Evolutionary conservation across 2,888 invertebrate genomes (phyloP).

Genomic region (Chironomus riparius): DNA sequence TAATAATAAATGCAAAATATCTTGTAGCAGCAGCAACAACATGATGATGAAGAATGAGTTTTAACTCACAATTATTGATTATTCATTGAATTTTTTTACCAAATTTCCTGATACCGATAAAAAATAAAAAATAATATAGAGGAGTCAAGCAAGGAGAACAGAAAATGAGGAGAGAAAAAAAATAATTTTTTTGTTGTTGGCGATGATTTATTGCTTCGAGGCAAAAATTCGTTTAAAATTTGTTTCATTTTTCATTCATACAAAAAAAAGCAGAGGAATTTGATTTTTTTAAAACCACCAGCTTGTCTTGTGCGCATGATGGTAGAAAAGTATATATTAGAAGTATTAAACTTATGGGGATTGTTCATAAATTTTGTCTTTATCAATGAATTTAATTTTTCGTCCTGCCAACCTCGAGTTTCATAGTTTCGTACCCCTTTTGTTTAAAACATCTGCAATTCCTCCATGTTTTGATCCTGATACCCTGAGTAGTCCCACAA

Average conservation of each 20-base stretch:
- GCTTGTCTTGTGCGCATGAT: slow-evolving; percentile 7
- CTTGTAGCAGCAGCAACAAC: not conserved
- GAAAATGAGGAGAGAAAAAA: not conserved
- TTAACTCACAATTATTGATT: slow-evolving; percentile 1
- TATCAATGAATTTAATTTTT: too few relatives aligned
- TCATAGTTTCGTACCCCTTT: too few relatives aligned
- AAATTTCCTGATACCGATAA: slow-evolving; percentile 1
- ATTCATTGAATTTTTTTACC: not conserved
- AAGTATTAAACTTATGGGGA: not conserved
- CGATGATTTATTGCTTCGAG: slow-evolving; percentile 5
- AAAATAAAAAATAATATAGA: not conserved
- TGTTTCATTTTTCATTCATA: slow-evolving; percentile 2
- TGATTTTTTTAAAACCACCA: not conserved
- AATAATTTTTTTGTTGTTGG: not conserved
- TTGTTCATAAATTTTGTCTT: too few relatives aligned
- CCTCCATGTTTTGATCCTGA: too few relatives aligned
- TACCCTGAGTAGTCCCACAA: too few relatives aligned
- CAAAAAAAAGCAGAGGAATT: not conserved
- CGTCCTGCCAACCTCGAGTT: too few relatives aligned
- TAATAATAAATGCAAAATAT: not conserved
- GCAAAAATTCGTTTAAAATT: slow-evolving; percentile 4
- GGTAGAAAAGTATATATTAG: not conserved
- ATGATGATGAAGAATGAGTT: slow-evolving; percentile 4
- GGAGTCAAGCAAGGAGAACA: not conserved
- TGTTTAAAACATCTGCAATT: too few relatives aligned